phyloP scores from a whole-genome alignment of 2,888 invertebrate species.

The Colostygia pectinataria region DNA sequence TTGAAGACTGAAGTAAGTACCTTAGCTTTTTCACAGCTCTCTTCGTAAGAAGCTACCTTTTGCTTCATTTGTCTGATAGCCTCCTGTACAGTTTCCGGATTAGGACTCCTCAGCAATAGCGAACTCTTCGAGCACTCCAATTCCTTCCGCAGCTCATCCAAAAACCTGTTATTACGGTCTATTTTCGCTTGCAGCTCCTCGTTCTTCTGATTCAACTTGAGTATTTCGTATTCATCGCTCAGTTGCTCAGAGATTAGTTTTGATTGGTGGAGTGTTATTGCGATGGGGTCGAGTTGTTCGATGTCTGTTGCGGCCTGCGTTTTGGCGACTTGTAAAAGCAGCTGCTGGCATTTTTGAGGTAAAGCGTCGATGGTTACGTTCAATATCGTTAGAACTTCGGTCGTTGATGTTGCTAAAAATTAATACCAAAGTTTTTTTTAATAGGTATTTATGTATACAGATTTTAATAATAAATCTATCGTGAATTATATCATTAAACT shows the following conservation, averaged over 20 bases:
- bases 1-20: conserved; percentile 46
- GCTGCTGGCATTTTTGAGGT: conserved; percentile 62
- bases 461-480: too few species aligned
- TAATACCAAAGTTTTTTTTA: not conserved
- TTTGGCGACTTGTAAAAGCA: conserved; percentile 49
- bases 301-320: conserved; percentile 46
- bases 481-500: too few species aligned
- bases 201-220: conserved; percentile 66
- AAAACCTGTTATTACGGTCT: conserved; percentile 60
- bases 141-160: conserved; percentile 56
- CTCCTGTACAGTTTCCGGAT: conserved; percentile 64
- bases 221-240: conserved; percentile 63
- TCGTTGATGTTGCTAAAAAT: conserved; percentile 48
- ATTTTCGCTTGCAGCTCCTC: conserved; percentile 60
- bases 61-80: conserved; percentile 63
- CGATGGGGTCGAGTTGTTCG: conserved; percentile 55
- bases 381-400: conserved; percentile 58
- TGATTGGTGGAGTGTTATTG: conserved; percentile 55
- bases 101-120: conserved; percentile 51
- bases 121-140: conserved; percentile 55
- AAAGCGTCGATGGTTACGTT: conserved; percentile 59
- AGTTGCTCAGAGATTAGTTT: conserved; percentile 51
- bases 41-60: conserved; percentile 68
- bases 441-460: too few species aligned
- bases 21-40: conserved; percentile 64